These are phyloP conservation scores for Ceriagrion tenellum DNA, from an alignment of 2,888 invertebrate species.

Conservation along the genomic window DNA sequence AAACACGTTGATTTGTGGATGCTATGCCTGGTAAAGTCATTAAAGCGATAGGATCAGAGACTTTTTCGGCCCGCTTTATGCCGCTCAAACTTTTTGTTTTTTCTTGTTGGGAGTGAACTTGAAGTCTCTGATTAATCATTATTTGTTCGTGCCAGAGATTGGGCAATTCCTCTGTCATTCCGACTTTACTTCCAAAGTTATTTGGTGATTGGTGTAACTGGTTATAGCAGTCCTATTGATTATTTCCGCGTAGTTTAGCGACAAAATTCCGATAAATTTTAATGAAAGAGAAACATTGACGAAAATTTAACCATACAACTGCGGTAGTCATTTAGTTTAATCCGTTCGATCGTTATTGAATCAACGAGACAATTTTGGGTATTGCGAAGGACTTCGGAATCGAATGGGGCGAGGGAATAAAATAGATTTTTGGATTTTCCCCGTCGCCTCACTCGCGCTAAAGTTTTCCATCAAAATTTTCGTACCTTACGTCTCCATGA, in stretches of 20 bases:
- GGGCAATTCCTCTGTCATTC: background rate
- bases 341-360: constrained; percentile 22
- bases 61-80: background rate
- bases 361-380: background rate
- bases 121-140: background rate
- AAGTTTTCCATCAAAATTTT: constrained; percentile 57
- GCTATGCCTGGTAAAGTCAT: no score
- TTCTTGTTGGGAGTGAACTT: background rate
- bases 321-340: background rate
- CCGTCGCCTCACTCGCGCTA: constrained; percentile 46
- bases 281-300: background rate
- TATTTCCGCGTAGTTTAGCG: background rate
- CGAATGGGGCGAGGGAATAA: background rate
- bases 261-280: background rate
- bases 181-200: background rate
- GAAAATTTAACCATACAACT: background rate
- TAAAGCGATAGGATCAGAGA: no score
- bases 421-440: background rate
- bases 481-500: constrained; percentile 50
- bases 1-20: no score
- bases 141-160: background rate
- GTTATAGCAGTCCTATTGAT: background rate
- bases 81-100: background rate
- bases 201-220: background rate
- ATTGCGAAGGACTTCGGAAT: background rate